These are phyloP conservation scores for Taxidea taxus DNA, from an alignment of 2,113 vertebrate genomes.

Conservation along the genomic window DNA sequence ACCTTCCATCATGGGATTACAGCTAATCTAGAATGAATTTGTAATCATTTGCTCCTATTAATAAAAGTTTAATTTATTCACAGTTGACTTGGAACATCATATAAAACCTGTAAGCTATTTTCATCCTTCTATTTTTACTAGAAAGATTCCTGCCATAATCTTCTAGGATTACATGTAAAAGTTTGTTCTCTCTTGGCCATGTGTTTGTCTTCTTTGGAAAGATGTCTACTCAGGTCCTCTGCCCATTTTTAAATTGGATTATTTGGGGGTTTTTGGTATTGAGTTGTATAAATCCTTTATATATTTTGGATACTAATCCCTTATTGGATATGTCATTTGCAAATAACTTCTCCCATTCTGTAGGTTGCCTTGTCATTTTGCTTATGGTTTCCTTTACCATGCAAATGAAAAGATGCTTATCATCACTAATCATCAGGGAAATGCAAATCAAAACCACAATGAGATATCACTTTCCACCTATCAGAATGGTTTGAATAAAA, in stretches of 20 bases:
- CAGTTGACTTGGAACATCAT: conserved; percentile 44
- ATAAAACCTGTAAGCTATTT: conserved; percentile 36
- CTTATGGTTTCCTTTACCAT: neutral
- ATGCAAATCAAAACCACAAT: neutral
- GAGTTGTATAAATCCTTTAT: neutral
- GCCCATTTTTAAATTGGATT: neutral
- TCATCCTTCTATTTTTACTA: conserved; percentile 49
- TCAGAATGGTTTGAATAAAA: neutral
- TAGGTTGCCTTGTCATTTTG: neutral
- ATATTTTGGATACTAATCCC: neutral
- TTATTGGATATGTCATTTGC: neutral
- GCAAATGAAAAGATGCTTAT: neutral
- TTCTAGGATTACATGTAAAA: conserved; percentile 38
- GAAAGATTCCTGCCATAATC: conserved; percentile 51
- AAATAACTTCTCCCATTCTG: neutral
- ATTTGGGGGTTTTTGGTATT: neutral
- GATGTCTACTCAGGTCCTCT: neutral
- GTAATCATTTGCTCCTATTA: conserved; percentile 31
- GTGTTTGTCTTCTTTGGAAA: neutral
- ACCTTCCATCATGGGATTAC: neutral
- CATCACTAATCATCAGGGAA: neutral
- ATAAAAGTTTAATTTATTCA: conserved; percentile 57
- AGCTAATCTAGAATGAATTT: conserved; percentile 3
- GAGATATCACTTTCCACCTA: neutral
- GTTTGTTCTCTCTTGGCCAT: neutral